Conservation (phyloP, 2,888 invertebrate genomes). For the Ophion slaviceki region DNA sequence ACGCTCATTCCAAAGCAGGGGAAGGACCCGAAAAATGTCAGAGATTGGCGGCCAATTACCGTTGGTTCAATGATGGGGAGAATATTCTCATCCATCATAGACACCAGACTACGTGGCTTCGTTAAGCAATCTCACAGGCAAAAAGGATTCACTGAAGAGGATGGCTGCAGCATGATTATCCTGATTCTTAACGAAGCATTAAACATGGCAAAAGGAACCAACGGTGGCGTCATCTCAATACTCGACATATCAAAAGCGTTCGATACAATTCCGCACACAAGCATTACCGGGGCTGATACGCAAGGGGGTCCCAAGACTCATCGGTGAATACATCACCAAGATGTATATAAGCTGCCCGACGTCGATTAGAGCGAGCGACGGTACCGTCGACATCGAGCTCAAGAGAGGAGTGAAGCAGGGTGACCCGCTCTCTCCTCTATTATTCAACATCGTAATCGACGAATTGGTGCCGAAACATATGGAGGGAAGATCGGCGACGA, state of each 20-base stretch:
- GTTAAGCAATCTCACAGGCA: constrained; percentile 71
- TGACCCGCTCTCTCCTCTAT: constrained; percentile 39
- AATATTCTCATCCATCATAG: constrained; percentile 74
- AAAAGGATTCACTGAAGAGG: constrained; percentile 76
- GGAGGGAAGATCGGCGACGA: neutral
- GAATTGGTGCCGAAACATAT: constrained; percentile 15
- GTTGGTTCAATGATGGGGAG: constrained; percentile 74
- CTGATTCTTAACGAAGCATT: constrained; percentile 50
- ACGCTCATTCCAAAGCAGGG: constrained; percentile 75
- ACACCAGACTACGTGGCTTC: constrained; percentile 68
- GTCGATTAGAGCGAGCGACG: neutral
- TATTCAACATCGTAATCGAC: constrained; percentile 68
- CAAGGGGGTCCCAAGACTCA: constrained; percentile 34
- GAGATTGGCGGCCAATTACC: constrained; percentile 77
- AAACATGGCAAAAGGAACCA: neutral
- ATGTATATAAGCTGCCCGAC: constrained; percentile 43
- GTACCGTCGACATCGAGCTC: neutral
- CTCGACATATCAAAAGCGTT: constrained; percentile 68
- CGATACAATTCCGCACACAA: constrained; percentile 68
- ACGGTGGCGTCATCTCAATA: neutral
- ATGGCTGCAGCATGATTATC: constrained; percentile 67
- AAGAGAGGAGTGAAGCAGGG: constrained; percentile 50
- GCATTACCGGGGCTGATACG: neutral
- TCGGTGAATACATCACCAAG: rapidly evolving
- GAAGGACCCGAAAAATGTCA: constrained; percentile 70